Percentiles rank a stretch among this genome's conserved stretches.
Conservation (phyloP, 2,888 invertebrate species). For the Hydriomena furcata region DNA sequence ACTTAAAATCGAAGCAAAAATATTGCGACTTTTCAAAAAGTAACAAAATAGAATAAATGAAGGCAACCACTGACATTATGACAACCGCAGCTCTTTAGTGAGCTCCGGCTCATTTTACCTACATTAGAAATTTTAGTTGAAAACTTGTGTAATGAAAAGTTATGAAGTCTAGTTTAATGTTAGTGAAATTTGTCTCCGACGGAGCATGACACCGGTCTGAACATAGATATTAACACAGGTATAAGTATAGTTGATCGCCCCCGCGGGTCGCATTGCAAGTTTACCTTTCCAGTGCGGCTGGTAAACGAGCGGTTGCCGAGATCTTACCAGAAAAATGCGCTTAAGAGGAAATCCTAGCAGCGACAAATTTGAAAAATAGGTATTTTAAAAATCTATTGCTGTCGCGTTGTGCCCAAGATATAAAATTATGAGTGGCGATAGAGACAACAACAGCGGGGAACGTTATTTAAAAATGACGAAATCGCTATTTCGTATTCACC, state of each 20-base stretch:
- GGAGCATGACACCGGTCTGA: conserved; percentile 58
- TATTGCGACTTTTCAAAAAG: too few species aligned
- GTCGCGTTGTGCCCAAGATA: too few species aligned
- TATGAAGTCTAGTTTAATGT: conserved; percentile 52
- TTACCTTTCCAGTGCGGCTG: conserved; percentile 49
- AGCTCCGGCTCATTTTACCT: conserved; percentile 8
- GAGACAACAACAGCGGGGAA: too few species aligned
- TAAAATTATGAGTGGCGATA: too few species aligned
- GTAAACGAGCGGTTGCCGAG: conserved; percentile 39
- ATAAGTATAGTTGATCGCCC: conserved; percentile 66
- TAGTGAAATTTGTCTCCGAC: conserved; percentile 55
- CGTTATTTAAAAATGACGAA: too few species aligned
- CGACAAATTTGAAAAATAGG: too few species aligned
- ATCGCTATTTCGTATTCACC: too few species aligned
- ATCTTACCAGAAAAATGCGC: neutral
- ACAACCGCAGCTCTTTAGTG: neutral
- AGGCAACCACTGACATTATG: too few species aligned
- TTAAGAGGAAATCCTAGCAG: too few species aligned
- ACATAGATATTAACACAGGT: conserved; percentile 58
- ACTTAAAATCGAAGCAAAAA: too few species aligned
- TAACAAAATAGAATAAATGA: too few species aligned
- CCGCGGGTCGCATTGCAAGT: conserved; percentile 62
- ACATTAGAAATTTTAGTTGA: conserved; percentile 20
- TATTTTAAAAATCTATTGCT: neutral
- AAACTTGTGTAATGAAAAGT: conserved; percentile 44